Percentiles rank a stretch among this genome's conserved stretches.
Conservation (phyloP, 1,140 invertebrate species). For the Drosophila murphyi region DNA sequence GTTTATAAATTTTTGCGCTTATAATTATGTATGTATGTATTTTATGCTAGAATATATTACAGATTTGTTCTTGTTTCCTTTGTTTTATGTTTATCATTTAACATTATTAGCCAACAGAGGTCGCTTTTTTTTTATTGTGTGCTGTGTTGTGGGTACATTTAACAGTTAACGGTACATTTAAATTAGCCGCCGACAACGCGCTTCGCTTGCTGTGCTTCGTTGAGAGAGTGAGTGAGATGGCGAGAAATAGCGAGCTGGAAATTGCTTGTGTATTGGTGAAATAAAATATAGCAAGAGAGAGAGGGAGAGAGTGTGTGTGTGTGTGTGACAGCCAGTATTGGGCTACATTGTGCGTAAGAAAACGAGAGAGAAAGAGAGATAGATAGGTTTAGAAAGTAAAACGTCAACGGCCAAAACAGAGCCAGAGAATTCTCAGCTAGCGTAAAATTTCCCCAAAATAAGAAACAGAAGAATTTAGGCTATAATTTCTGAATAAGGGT, state of each 20-base stretch:
- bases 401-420: neutral
- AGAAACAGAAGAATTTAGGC: neutral
- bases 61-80: conserved; percentile 29
- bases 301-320: neutral
- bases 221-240: conserved; percentile 6
- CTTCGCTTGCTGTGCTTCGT: conserved; percentile 45
- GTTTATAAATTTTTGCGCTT: conserved; percentile 78
- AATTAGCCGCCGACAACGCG: conserved; percentile 10
- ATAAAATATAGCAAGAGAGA: neutral
- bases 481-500: too few species aligned
- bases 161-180: conserved; percentile 22
- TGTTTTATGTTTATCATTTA: conserved; percentile 14
- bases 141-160: conserved; percentile 4
- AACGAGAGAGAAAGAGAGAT: neutral
- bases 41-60: conserved; percentile 70
- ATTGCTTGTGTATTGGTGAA: conserved; percentile 10
- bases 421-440: neutral
- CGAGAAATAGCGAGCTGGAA: neutral
- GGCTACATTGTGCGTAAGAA: neutral
- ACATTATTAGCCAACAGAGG: conserved; percentile 23
- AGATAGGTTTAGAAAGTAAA: neutral
- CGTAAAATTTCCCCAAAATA: neutral
- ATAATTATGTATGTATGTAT: conserved; percentile 74
- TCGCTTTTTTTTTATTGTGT: conserved; percentile 20
- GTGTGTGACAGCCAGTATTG: conserved; percentile 4